Evolutionary conservation across 2,888 invertebrate genomes (phyloP), one percentile per base, ranked within the genome.

Genomic region (Synergus itoensis): DNA sequence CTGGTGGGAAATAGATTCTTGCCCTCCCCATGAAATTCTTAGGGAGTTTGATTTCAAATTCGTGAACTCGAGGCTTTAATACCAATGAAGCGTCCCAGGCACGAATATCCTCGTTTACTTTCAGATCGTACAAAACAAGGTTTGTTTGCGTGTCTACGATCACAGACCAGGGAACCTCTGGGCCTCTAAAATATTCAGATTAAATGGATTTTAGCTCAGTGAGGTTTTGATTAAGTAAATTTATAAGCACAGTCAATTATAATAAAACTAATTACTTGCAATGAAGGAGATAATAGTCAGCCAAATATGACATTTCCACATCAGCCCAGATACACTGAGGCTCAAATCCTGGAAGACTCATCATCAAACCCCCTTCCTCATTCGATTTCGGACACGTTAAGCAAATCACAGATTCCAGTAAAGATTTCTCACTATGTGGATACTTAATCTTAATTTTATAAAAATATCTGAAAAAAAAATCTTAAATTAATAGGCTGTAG

Each of bases 271-370:
- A 28, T 48, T 21, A 81, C 82, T 75, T 77, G 77, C 83, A 82
- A 40, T 80, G 40, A 16, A 83, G 76, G 21, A 82, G 77, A 60
- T 82, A 83, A 21, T 76, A 73, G 43, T 69, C n/a, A 12, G n/a
- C 69, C 0, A 57, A 73, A 9, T n/a, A 21, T 3, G 79, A 80
- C 79, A 80, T 78, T 9, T 43, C 16, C 8, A 80, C 81, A 1
- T 83, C 75, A 4, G 80, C 16, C 41, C 57, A 83, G 5, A 78
- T 28, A 16, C 80, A 81, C 14, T 65, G 62, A 18, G 83, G 78
- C 36, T n/a, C 14, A 8, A 21, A 53, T 21, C 77, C 78, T 9
- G 16, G 21, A 0, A 1, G 21, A 64, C 73, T 81, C 8, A 4
- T 45, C 8, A 76, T 16, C n/a, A 53, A 76, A 21, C 40, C 65